Evolutionary conservation across 2,888 invertebrate species (phyloP).

Genomic region (Drosophila paucipuncta): DNA sequence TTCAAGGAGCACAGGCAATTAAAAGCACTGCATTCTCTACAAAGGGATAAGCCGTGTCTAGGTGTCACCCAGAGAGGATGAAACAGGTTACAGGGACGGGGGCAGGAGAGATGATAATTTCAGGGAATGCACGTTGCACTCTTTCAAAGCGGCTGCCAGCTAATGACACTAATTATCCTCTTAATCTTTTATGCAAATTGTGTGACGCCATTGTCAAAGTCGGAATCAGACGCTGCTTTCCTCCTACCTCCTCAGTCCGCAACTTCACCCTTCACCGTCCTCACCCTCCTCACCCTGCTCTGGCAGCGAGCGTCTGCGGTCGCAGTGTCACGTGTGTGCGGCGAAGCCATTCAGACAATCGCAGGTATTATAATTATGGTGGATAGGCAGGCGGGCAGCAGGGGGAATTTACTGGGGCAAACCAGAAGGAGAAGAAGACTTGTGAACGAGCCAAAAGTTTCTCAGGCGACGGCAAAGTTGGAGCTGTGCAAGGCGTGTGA

Average conservation of each 20-base stretch:
- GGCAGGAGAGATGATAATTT: constrained; percentile 8
- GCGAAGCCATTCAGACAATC: constrained; percentile 71
- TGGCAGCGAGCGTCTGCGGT: constrained; percentile 51
- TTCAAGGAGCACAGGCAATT: constrained; percentile 47
- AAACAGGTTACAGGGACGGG: neutral
- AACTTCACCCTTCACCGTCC: neutral
- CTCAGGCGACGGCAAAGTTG: constrained; percentile 63
- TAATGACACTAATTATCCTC: constrained; percentile 79
- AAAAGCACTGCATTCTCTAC: constrained; percentile 27
- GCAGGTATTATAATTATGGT: constrained; percentile 73
- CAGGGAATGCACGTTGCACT: constrained; percentile 45
- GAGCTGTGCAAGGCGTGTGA: constrained; percentile 62
- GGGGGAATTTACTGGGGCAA: constrained; percentile 15
- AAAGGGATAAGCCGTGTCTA: constrained; percentile 22
- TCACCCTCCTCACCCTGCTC: neutral
- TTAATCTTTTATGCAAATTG: constrained; percentile 77
- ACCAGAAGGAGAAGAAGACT: constrained; percentile 2
- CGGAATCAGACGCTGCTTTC: constrained; percentile 18
- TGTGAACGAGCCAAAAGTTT: constrained; percentile 59
- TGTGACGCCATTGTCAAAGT: constrained; percentile 52
- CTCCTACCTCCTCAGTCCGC: constrained; percentile 5
- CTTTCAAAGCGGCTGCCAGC: constrained; percentile 46
- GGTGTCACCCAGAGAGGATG: constrained; percentile 17
- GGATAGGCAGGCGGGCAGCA: constrained; percentile 12
- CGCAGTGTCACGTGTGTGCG: constrained; percentile 68